Evolutionary conservation across 2,113 vertebrate species (phyloP).

Genomic region (Mesembrinibis cayennensis): DNA sequence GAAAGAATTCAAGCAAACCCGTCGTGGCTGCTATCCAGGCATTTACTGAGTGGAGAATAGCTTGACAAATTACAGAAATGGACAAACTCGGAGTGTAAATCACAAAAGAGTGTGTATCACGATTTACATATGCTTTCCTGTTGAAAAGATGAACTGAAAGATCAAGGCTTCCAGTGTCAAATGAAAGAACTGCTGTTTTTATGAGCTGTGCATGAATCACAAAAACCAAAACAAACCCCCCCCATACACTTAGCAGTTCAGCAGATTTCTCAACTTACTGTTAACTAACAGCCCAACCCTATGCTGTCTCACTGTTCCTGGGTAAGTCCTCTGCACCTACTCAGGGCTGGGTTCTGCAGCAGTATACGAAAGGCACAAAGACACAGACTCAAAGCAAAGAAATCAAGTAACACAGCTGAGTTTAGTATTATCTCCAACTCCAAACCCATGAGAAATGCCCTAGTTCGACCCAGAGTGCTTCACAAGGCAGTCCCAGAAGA

Average conservation of each 20-base stretch:
- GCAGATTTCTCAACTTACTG: slow-evolving; percentile 18
- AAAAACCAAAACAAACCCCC: neutral
- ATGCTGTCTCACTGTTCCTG: neutral
- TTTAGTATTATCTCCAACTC: neutral
- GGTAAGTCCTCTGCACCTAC: neutral
- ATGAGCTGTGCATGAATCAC: slow-evolving; percentile 26
- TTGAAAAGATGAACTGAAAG: slow-evolving; percentile 6
- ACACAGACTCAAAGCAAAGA: neutral
- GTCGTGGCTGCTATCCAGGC: neutral
- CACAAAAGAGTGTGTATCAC: neutral
- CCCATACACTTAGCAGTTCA: neutral
- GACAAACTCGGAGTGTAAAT: slow-evolving; percentile 2
- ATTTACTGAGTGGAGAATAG: neutral
- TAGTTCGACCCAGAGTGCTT: neutral
- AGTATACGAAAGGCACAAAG: neutral
- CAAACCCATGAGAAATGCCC: neutral
- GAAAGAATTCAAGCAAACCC: slow-evolving; percentile 33
- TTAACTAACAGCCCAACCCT: slow-evolving; percentile 23
- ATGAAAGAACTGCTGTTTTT: slow-evolving; percentile 16
- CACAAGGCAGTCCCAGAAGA: neutral
- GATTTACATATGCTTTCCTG: slow-evolving; percentile 1
- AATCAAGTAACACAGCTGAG: neutral
- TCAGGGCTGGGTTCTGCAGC: neutral
- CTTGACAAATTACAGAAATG: slow-evolving; percentile 23
- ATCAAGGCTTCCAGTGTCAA: neutral